Conservation (phyloP, 2,113 vertebrate genomes). For the Capreolus pygargus region DNA sequence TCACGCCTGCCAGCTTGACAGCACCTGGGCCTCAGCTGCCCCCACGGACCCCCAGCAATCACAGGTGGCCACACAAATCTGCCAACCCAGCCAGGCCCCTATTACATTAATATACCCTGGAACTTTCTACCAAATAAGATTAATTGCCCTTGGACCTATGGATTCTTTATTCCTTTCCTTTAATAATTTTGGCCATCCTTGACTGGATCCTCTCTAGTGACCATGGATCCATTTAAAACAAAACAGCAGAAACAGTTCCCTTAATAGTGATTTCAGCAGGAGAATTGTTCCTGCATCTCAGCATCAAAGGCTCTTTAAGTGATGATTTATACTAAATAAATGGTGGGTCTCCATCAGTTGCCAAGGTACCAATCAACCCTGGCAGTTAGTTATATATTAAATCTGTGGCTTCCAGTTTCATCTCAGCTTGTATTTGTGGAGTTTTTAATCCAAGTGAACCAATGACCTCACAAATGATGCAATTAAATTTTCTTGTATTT, state of each 20-base stretch:
- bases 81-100: not conserved
- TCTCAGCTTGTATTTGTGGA: not conserved
- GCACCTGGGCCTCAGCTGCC: not conserved
- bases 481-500: not conserved
- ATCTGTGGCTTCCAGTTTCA: not conserved
- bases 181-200: constrained; percentile 3
- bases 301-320: not conserved
- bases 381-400: not conserved
- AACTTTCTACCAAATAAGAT: not conserved
- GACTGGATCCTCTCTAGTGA: not conserved
- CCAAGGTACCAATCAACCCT: not conserved
- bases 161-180: not conserved
- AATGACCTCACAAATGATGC: not conserved
- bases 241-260: not conserved
- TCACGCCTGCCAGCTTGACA: not conserved
- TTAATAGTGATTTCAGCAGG: not conserved
- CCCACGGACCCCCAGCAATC: not conserved
- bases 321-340: not conserved
- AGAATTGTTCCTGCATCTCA: not conserved
- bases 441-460: not conserved
- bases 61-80: not conserved
- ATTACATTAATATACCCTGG: not conserved
- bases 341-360: not conserved
- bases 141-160: not conserved
- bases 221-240: not conserved